Evolutionary conservation across 1,140 invertebrate genomes (phyloP).

Genomic region (Caenorhabditis tropicalis): DNA sequence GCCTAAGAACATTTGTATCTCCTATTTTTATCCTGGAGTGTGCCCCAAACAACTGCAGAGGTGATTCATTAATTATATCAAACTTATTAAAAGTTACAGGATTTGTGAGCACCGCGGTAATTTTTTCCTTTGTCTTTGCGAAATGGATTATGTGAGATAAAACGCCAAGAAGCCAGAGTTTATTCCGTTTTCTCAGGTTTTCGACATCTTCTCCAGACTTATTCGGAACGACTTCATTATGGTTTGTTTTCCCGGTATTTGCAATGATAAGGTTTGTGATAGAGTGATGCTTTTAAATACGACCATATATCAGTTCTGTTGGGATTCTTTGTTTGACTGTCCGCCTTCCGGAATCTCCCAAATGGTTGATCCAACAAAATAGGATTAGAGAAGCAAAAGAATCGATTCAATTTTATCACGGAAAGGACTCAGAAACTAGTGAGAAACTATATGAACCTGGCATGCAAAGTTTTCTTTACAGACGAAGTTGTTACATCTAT

Average conservation of each 20-base stretch:
- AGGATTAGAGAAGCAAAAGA: neutral
- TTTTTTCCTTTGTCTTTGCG: neutral
- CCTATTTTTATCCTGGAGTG: neutral
- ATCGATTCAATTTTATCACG: neutral
- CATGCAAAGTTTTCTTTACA: neutral
- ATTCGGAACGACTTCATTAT: neutral
- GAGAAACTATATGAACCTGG: neutral
- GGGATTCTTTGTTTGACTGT: neutral
- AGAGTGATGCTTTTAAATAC: neutral
- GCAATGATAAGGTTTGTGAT: neutral
- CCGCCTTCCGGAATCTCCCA: slow-evolving; percentile 6
- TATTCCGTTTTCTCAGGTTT: neutral
- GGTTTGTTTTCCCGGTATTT: neutral
- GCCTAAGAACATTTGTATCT: neutral
- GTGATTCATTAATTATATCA: neutral
- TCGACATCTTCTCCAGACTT: neutral
- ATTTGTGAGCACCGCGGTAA: neutral
- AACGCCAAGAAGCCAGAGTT: no score
- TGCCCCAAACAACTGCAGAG: neutral
- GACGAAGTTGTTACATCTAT: neutral
- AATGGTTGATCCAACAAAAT: neutral
- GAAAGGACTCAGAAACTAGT: neutral
- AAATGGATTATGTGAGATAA: neutral
- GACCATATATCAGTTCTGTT: neutral
- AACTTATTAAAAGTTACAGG: neutral